Conservation (phyloP, 2,113 vertebrate genomes). For the Brienomyrus longianalis region DNA sequence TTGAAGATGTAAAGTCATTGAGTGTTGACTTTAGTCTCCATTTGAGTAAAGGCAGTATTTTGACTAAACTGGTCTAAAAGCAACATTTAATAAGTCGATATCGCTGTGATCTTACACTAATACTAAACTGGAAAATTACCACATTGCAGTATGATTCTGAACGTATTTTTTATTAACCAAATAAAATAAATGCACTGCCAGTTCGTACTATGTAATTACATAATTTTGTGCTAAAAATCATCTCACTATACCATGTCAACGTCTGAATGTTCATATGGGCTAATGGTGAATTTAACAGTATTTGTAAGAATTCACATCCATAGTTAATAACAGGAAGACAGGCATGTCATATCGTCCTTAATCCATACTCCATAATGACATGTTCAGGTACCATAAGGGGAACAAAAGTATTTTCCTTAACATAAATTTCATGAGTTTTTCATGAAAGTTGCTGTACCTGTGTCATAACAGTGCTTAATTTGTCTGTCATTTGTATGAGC, state of each 20-base stretch:
- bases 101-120: not conserved
- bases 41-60: not conserved
- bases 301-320: not conserved
- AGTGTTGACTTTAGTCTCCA: not conserved
- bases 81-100: not conserved
- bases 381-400: not conserved
- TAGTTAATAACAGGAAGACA: not conserved
- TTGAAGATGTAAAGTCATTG: not conserved
- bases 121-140: not conserved
- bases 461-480: not conserved
- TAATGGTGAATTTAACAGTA: not conserved
- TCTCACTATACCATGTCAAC: not conserved
- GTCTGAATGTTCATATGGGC: not conserved
- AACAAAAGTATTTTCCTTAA: not conserved
- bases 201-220: not conserved
- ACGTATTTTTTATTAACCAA: not conserved
- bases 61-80: not conserved
- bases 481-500: not conserved
- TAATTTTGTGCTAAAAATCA: not conserved
- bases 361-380: not conserved
- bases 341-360: not conserved
- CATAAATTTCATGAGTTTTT: not conserved
- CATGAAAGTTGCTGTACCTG: not conserved
- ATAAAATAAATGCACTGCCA: not conserved
- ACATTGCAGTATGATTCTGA: not conserved